These are phyloP conservation scores for Epizoanthus stellaris DNA, from an alignment of 92 coral and sea anemone species.

Conservation along the genomic window DNA sequence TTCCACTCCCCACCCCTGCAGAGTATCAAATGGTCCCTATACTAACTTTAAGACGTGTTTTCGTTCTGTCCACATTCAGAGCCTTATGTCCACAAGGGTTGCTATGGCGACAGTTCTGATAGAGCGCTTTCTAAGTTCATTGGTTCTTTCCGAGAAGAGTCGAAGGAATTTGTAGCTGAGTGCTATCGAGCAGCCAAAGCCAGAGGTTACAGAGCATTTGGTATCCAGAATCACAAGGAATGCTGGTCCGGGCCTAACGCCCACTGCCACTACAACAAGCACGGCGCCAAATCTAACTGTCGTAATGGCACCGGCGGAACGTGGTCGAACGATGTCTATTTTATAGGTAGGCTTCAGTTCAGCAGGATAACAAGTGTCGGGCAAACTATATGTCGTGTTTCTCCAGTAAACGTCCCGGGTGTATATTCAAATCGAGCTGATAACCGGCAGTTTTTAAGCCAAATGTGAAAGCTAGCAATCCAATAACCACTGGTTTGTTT, in stretches of 20 bases:
- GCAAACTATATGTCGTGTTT: too few species aligned
- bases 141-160: background rate
- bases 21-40: too few species aligned
- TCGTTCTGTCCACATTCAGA: background rate
- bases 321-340: constrained; percentile 39
- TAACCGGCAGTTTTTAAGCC: too few species aligned
- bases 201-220: constrained; percentile 12
- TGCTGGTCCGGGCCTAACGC: constrained; percentile 38
- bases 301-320: constrained; percentile 12
- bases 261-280: constrained; percentile 8
- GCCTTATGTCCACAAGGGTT: constrained; percentile 29
- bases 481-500: too few species aligned
- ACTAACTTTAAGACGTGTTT: too few species aligned
- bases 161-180: background rate
- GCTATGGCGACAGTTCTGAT: constrained; percentile 22
- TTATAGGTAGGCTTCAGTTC: constrained; percentile 9
- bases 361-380: too few species aligned
- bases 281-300: constrained; percentile 15
- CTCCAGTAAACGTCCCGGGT: too few species aligned
- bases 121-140: constrained; percentile 30
- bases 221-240: constrained; percentile 17
- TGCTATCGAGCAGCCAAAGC: constrained; percentile 8
- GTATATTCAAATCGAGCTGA: too few species aligned
- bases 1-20: too few species aligned
- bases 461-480: too few species aligned